Conservation (phyloP, 2,797 vertebrate species). For the Arremon brunneinucha region DNA sequence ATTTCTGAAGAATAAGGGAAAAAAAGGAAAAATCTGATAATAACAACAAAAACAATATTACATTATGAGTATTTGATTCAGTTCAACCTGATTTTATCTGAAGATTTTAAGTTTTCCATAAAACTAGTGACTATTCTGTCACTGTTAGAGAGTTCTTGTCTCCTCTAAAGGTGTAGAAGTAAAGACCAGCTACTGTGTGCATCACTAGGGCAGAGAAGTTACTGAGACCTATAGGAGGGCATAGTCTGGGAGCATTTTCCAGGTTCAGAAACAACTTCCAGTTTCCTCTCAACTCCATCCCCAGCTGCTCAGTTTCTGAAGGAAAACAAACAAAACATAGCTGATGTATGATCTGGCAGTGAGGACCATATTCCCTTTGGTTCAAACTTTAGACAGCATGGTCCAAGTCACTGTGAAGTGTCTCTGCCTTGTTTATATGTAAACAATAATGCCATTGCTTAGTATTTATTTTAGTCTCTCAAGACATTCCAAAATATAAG, state of each 20-base stretch:
- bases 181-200: background rate
- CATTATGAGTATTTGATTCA: background rate
- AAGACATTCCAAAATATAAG: background rate
- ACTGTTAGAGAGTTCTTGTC: background rate
- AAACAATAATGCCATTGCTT: background rate
- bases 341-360: background rate
- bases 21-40: background rate
- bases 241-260: background rate
- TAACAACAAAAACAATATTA: background rate
- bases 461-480: background rate
- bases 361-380: background rate
- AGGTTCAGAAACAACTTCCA: background rate
- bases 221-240: fast-evolving
- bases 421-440: background rate
- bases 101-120: background rate
- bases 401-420: background rate
- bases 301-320: background rate
- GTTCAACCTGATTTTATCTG: background rate
- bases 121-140: background rate
- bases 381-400: background rate
- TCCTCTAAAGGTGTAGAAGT: background rate
- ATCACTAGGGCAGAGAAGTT: background rate
- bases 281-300: background rate
- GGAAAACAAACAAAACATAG: background rate
- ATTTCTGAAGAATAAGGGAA: background rate